These are phyloP conservation scores for Rhadina sibilatrix DNA, from an alignment of 2,113 vertebrate genomes.

Conservation along the genomic window DNA sequence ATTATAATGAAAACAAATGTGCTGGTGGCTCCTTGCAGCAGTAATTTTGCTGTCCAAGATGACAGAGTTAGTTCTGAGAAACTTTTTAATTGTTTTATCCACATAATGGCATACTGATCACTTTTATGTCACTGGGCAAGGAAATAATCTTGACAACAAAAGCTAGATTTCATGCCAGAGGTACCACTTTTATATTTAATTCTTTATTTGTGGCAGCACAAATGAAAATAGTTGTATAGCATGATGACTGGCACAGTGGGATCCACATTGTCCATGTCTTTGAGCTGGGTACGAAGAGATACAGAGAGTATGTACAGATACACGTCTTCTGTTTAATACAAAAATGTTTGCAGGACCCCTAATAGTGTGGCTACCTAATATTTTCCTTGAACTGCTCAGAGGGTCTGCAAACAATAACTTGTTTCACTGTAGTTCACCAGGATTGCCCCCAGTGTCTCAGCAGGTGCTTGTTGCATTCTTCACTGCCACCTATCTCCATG, in stretches of 20 bases:
- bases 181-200: slow-evolving; percentile 4
- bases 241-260: background rate
- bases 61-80: slow-evolving; percentile 48
- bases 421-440: background rate
- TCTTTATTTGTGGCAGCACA: slow-evolving; percentile 16
- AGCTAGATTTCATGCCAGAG: slow-evolving; percentile 31
- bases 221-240: background rate
- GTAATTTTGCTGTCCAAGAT: slow-evolving; percentile 49
- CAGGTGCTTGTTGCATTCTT: background rate
- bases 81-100: slow-evolving; percentile 53
- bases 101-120: slow-evolving; percentile 9
- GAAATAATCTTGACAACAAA: slow-evolving; percentile 40
- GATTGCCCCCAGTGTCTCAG: background rate
- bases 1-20: slow-evolving; percentile 36
- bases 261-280: background rate
- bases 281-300: background rate
- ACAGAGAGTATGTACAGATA: background rate
- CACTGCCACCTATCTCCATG: background rate
- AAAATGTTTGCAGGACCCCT: background rate
- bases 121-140: slow-evolving; percentile 18
- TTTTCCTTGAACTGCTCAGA: background rate
- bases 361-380: background rate
- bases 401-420: background rate
- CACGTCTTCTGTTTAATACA: background rate
- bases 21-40: background rate